Evolutionary conservation across 30 jellyfish, hydroid and myxozoan genomes (phyloP).

Genomic region (Aurelia aurita): DNA sequence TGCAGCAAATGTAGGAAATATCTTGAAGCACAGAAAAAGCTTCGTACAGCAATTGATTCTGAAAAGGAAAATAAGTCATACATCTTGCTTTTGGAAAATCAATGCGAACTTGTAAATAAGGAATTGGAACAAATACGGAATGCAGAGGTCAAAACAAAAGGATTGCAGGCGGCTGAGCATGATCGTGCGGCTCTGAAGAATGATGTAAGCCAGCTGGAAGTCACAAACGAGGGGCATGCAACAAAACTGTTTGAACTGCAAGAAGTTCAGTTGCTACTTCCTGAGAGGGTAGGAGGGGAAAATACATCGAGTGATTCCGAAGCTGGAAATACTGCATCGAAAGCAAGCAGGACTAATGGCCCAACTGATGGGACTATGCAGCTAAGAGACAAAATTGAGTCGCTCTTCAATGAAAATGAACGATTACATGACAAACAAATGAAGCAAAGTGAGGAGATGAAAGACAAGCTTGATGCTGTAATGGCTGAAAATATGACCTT

Average conservation of each 20-base stretch:
- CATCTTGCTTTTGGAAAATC: neutral
- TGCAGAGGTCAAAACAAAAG: neutral
- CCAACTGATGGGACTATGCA: neutral
- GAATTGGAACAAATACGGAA: no score
- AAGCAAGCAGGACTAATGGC: neutral
- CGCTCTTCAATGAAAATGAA: slow-evolving; percentile 10
- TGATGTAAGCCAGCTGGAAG: neutral
- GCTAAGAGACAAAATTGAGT: neutral
- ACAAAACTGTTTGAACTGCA: neutral
- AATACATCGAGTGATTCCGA: neutral
- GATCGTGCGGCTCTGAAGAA: neutral
- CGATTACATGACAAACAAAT: neutral
- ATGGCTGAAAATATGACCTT: no score
- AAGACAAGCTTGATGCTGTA: no score
- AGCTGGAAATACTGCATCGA: neutral
- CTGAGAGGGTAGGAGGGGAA: neutral
- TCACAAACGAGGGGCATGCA: neutral
- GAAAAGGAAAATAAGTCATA: neutral
- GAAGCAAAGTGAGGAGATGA: no score
- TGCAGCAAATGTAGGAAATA: neutral
- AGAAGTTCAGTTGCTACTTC: neutral
- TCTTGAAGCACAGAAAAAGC: neutral
- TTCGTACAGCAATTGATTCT: neutral
- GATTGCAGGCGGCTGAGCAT: neutral
- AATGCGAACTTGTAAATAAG: neutral